Evolutionary conservation across 2,888 invertebrate genomes (phyloP), one percentile per base, ranked within the genome.

Genomic region (Pandemis cinnamomeana): DNA sequence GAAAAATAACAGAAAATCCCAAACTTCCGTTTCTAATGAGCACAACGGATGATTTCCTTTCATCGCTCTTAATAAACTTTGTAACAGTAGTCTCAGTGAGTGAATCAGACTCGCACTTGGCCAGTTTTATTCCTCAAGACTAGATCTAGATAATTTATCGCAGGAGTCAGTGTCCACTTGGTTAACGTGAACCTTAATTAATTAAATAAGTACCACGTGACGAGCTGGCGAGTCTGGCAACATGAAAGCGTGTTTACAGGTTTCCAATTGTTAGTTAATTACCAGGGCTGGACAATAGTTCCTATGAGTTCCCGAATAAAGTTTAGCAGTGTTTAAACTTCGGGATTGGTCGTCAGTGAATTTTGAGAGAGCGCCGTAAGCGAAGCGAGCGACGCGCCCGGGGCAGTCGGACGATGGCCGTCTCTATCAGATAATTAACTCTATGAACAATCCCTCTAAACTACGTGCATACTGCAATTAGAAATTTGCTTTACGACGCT

Each of bases 291-390:
- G 83, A 87, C 87, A 88, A 89, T 87, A 91, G 92, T 93, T 93
- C 27, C 91, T 92, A 92, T 89, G 90, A 92, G 91, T 91, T 90
- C 84, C 87, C 86, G 84, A 92, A 92, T 91, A 91, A 91, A 91
- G 91, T 92, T 93, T 86, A 83, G 78, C 78, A 85, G 89, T 86
- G 91, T 88, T 92, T 89, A 89, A 92, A 93, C 87, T 93, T 92
- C 78, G 86, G 83, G 84, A 91, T 91, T 90, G 91, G 91, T 91
- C 87, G 86, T 87, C 86, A 87, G 87, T 89, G 92, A 90, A 91
- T 91, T 93, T 91, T 87, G 89, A 86, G 87, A 81, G 83, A 83
- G 78, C 79, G 82, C 81, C 79, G 81, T 80, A 79, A 80, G 81
- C 79, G 75, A 78, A 79, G 78, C 76, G 78, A 78, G 75, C 75